Base-by-base conservation (phyloP, 2,888 invertebrate species). In the Gnatocerus cornutus region DNA sequence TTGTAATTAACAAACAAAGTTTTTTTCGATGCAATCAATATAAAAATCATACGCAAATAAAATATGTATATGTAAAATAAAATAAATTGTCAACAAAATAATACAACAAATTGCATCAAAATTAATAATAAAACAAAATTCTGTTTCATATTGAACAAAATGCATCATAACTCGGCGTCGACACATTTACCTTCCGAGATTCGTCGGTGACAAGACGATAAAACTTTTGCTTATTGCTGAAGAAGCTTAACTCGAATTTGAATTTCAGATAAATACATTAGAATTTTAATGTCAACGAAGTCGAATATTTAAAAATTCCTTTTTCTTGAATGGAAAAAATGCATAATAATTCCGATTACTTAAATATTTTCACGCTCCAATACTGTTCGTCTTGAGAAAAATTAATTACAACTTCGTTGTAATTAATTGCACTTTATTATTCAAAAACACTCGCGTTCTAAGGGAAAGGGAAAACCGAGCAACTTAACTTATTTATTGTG, bases 211-310 rank as follows among this genome's bases (percentile, higher is more conserved):
- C 55, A 68, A 68, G 62, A 56, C 68, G 63, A 63, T 53, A 55
- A 56, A 68, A 58, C 64, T 64, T 64, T 56, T 66, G 58, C 65
- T 66, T 66, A 66, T 65, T 65, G 45, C 65, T 13, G 61, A n/a
- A 13, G 13, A 43, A 55, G 68, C 61, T 68, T 61, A 56, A 63
- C 46, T 56, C 13, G 10, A 68, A 68, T 56, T 66, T 61, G 62
- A 63, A 68, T 56, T 62, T 68, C 68, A 59, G 59, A 68, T 67
- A 61, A 58, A 66, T 67, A 61, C 45, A 61, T 67, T 53, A 50
- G 67, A 67, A 59, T 67, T 58, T 67, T 67, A 67, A 67, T 59
- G 59, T 39, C 16, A 41, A 41, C 43, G 61, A 29, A 21, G 46
- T 61, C 5, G 45, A 63, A 53, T 41, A 55, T 41, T 64, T 41